Percentiles rank a stretch among this genome's conserved stretches.
Evolutionary conservation across 2,888 invertebrate species (phyloP).

Genomic region (Dyspetes luteomarginatus): DNA sequence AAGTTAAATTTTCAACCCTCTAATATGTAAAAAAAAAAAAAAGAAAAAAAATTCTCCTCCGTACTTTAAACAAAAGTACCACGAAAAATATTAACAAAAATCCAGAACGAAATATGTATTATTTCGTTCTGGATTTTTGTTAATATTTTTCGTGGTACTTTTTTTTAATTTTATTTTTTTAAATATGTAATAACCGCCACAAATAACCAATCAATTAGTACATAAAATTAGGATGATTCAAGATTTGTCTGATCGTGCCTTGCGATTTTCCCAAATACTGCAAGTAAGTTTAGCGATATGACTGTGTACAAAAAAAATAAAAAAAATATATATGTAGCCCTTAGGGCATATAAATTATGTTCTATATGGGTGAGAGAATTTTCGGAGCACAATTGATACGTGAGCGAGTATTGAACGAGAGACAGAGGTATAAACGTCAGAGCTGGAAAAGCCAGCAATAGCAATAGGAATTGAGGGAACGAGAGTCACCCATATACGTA

Average conservation of each 20-base stretch:
- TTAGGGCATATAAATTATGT: background rate
- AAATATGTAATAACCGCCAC: too few species aligned
- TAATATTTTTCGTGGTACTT: background rate
- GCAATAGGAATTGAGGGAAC: constrained; percentile 32
- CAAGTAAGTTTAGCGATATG: background rate
- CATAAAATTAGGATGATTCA: background rate
- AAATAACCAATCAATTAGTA: too few species aligned
- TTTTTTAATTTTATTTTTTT: background rate
- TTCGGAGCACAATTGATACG: constrained; percentile 60
- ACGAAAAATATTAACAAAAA: constrained; percentile 19
- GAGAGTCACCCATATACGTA: background rate
- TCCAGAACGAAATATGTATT: too few species aligned
- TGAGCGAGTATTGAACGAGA: constrained; percentile 62
- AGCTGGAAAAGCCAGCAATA: constrained; percentile 34
- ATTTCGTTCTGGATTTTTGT: constrained; percentile 26
- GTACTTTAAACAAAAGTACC: background rate
- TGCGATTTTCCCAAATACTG: background rate
- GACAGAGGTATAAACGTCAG: constrained; percentile 36
- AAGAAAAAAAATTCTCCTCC: too few species aligned
- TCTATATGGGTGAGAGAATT: background rate
- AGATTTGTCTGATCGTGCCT: background rate
- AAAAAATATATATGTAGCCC: constrained; percentile 6
- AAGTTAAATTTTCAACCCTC: too few species aligned
- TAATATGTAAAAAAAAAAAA: too few species aligned
- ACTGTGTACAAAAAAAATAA: background rate